Conservation (phyloP, 64 coral and sea anemone genomes). For the Stylophora pistillata region DNA sequence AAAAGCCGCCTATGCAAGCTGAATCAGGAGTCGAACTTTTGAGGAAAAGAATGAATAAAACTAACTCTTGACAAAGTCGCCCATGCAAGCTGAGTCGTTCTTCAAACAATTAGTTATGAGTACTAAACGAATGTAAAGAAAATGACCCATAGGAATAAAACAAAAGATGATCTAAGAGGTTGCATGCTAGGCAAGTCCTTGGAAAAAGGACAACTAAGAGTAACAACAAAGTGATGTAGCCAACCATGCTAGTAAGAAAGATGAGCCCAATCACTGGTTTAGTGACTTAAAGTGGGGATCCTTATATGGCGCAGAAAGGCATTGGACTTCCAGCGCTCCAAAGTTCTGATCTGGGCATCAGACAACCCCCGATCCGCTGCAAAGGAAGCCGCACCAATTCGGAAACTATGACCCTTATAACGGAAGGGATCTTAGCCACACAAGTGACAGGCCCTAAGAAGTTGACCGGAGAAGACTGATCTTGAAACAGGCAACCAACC, state of each 20-base stretch:
- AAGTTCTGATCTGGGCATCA: conserved; percentile 32
- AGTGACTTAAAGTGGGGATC: conserved; percentile 22
- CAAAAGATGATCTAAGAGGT: neutral
- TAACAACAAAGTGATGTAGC: conserved; percentile 14
- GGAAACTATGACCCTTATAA: too few species aligned
- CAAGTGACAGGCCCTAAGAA: conserved; percentile 16
- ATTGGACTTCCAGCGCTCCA: conserved; percentile 58
- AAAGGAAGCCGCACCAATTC: conserved; percentile 41
- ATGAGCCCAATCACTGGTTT: conserved; percentile 1
- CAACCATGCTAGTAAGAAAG: neutral
- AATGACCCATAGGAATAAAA: neutral
- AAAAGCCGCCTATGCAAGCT: conserved; percentile 4
- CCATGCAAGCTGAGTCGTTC: too few species aligned
- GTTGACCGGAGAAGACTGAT: too few species aligned
- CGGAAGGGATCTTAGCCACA: conserved; percentile 36
- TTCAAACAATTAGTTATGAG: too few species aligned
- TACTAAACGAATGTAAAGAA: too few species aligned
- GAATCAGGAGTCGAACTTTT: neutral
- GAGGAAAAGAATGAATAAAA: neutral
- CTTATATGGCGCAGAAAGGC: conserved; percentile 57
- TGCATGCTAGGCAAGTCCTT: conserved; percentile 8
- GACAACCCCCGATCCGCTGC: conserved; percentile 50
- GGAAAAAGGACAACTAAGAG: neutral
- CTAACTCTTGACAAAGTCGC: neutral
- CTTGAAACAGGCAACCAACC: too few species aligned